Percentiles rank a stretch among this genome's conserved stretches.
Evolutionary conservation across 2,888 invertebrate genomes (phyloP).

Genomic region (Thysanoteuthis rhombus): DNA sequence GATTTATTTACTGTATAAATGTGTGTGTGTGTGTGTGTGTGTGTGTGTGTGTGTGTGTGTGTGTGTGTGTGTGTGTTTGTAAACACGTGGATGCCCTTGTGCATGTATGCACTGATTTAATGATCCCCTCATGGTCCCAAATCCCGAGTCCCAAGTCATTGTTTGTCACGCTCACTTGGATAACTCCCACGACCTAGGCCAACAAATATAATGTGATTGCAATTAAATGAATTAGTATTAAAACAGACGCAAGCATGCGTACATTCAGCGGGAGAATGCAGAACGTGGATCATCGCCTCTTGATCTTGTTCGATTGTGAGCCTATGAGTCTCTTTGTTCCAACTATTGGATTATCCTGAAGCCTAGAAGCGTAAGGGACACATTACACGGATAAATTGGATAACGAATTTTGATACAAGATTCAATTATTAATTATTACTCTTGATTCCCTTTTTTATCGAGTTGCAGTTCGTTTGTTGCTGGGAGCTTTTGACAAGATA

Average conservation of each 20-base stretch:
- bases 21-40: not conserved
- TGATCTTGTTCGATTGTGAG: not conserved
- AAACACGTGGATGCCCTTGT: not conserved
- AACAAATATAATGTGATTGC: not conserved
- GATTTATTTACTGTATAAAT: not conserved
- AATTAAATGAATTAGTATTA: not conserved
- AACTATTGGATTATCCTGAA: not conserved
- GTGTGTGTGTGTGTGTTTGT: not conserved
- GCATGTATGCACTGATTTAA: not conserved
- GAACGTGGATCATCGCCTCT: not conserved
- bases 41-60: not conserved
- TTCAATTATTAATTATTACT: conserved; percentile 12
- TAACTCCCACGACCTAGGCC: not conserved
- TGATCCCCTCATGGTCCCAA: not conserved
- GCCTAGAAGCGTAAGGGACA: not conserved
- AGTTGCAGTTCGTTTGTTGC: not conserved
- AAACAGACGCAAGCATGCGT: not conserved
- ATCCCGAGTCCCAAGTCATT: not conserved
- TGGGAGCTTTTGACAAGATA: not conserved
- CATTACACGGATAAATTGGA: not conserved
- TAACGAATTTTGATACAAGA: not conserved
- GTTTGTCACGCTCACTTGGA: not conserved
- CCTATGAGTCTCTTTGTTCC: not conserved
- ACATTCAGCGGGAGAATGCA: not conserved
- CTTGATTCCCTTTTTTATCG: not conserved